phyloP scores from a whole-genome alignment of 2,797 vertebrate genomes.

The Hafferia zeledoni region DNA sequence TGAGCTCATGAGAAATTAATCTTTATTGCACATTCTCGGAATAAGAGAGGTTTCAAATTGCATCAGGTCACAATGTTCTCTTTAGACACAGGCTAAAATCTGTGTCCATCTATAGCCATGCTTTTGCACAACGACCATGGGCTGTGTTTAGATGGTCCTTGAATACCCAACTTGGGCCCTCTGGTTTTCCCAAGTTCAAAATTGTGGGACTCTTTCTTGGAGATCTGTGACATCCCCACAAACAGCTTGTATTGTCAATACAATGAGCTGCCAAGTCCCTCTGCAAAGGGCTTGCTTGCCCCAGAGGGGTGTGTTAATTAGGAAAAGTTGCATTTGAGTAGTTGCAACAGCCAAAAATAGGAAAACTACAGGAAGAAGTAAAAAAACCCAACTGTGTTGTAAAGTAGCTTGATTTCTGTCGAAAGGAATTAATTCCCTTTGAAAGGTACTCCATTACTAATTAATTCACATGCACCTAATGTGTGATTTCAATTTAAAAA shows the following conservation, averaged over 20 bases:
- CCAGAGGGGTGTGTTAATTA: background rate
- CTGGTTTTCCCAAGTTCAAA: background rate
- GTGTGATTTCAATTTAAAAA: constrained; percentile 36
- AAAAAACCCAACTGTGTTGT: background rate
- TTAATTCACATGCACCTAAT: constrained; percentile 7
- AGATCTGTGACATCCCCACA: background rate
- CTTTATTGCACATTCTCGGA: background rate
- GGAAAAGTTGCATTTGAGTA: background rate
- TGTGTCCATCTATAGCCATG: background rate
- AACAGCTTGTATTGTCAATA: background rate
- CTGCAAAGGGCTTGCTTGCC: background rate
- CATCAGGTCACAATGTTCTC: background rate
- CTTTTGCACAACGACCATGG: background rate
- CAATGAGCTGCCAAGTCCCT: background rate
- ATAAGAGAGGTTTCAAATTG: background rate
- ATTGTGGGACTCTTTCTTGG: background rate
- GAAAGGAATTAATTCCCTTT: background rate
- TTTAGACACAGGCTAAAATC: background rate
- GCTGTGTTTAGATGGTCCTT: background rate
- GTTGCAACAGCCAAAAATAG: background rate
- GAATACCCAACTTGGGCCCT: background rate
- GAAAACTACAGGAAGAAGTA: background rate
- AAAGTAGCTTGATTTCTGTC: background rate
- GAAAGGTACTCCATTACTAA: constrained; percentile 15
- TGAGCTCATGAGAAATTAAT: background rate